Evolutionary conservation across 2,888 invertebrate species (phyloP), one percentile per base, ranked within the genome.

Genomic region (Eledona agricola): DNA sequence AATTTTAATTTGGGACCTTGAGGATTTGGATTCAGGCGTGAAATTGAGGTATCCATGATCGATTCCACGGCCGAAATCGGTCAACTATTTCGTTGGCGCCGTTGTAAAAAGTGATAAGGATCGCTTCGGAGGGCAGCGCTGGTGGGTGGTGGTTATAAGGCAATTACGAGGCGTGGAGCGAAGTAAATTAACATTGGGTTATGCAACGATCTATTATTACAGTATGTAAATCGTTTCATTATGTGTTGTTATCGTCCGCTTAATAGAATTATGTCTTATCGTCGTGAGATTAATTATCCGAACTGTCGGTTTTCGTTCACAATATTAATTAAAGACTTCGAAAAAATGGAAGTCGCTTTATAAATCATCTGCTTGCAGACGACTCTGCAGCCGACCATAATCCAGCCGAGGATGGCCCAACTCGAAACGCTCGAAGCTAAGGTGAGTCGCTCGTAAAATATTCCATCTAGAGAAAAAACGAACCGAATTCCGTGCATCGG

Each of bases 341-440:
- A n/a, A n/a, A n/a, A n/a, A n/a, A n/a, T n/a, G n/a, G n/a, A n/a
- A n/a, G n/a, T n/a, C n/a, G n/a, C n/a, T n/a, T 10, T 4, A 40
- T 40, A 40, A 40, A 40, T 40, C 40, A 40, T 26, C 17, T n/a
- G 17, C 19, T 78, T 77, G 10, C 74, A 81, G 81, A 79, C 67
- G 6, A 73, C 74, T 16, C 60, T 76, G 29, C 74, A 73, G 51
- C 66, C 73, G 7, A 74, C 77, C 64, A 59, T 79, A 69, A 72
- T 70, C 47, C 75, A 74, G 64, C 79, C 79, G 11, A 77, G 78
- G 64, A 79, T 88, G 85, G 85, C 85, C 58, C 87, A 88, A 77
- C 80, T 89, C 68, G 88, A 89, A 75, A 87, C 82, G 60, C 79
- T 89, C 71, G 89, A 89, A 77, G 89, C 88, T 59, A 89, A 88